Evolutionary conservation across 2,888 invertebrate species (phyloP), one percentile per base, ranked within the genome.

Genomic region (Heterodera filipjevi): DNA sequence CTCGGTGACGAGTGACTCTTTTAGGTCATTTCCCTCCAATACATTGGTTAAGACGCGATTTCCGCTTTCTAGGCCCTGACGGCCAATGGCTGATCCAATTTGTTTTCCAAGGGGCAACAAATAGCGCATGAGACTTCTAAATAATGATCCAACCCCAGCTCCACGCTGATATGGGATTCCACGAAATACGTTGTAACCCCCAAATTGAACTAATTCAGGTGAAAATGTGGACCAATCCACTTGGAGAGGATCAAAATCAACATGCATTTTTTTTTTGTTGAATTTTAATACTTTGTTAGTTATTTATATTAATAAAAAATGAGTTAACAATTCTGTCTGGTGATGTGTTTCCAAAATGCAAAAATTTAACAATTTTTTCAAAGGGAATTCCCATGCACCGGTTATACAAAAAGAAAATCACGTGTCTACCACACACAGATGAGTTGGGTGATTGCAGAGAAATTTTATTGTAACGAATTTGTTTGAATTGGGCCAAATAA

Each of bases 241-340:
- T n/a, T 53, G 49, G 8, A 66, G 30, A 3, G 74, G 74, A 74
- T 74, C 53, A 53, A 74, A 74, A 35, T 74, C 74, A 39, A 74
- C 49, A 74, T 74, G 74, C 74, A 74, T 74, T 74, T 53, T n/a
- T n/a, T n/a, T n/a, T n/a, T n/a, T 49, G 32, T 59, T 59, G 3
- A 59, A 59, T 6, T 19, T 1, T 8, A 1, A 0, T 8, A 16
- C 3, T 49, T 49, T 49, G 16, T 44, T 10, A 10, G 44, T 44
- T 44, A 44, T 44, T 44, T 44, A 49, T 3, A 12, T 19, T 49
- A 16, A 12, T 6, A 12, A 49, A 12, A 49, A 49, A 49, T 3
- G 49, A 3, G 59, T 59, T 59, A 8, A 27, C 59, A n/a, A 59
- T 22, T 3, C 0, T 27, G n/a, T 59, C 59, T 0, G 59, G 59